Percentiles rank a stretch among this genome's conserved stretches.
phyloP scores from a whole-genome alignment of 2,113 vertebrate genomes.

The Microtus pennsylvanicus region DNA sequence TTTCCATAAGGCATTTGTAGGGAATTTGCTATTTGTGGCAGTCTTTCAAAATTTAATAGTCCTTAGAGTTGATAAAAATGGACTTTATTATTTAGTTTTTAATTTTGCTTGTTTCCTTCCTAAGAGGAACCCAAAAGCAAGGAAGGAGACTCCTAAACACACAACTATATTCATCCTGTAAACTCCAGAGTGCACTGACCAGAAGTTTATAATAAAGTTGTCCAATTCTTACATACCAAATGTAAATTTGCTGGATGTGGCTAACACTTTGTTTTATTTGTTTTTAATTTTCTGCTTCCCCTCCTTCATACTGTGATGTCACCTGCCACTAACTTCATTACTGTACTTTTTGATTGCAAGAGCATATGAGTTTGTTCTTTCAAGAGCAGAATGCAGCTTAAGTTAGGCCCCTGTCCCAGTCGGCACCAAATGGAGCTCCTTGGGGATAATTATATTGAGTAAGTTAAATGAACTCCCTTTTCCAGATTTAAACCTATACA shows the following conservation, averaged over 20 bases:
- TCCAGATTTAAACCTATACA: constrained; percentile 24
- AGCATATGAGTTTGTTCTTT: neutral
- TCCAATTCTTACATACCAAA: neutral
- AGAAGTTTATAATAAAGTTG: neutral
- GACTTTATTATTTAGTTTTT: constrained; percentile 13
- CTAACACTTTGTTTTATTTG: constrained; percentile 47
- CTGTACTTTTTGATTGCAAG: neutral
- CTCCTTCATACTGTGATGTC: constrained; percentile 45
- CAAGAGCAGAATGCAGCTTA: neutral
- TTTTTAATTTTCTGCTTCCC: neutral
- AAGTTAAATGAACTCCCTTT: neutral
- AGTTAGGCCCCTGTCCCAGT: neutral
- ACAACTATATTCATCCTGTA: neutral
- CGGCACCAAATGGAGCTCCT: constrained; percentile 34
- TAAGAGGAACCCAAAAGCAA: neutral
- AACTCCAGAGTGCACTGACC: neutral
- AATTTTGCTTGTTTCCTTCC: neutral
- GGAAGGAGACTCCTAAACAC: neutral
- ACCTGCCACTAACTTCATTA: constrained; percentile 33
- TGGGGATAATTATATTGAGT: neutral
- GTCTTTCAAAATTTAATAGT: neutral
- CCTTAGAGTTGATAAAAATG: constrained; percentile 6
- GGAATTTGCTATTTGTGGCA: neutral
- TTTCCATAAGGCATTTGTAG: neutral
- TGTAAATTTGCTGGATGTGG: constrained; percentile 2